phyloP scores from a whole-genome alignment of 2,797 vertebrate species.

The Alcedo quadribrachys region DNA sequence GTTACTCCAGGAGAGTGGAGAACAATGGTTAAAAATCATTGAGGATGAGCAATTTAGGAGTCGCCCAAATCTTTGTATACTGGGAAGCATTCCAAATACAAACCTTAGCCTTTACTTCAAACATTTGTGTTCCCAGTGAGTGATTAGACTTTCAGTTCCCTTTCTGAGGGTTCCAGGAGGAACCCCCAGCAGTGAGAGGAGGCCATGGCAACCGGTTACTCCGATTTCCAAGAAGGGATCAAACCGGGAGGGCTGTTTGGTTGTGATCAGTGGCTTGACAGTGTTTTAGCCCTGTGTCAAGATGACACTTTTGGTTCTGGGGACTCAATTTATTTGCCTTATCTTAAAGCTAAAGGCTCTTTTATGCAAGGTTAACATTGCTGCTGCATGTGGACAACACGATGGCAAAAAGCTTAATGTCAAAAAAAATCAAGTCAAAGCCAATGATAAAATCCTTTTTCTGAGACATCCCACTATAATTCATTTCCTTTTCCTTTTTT shows the following conservation, averaged over 20 bases:
- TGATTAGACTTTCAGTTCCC: neutral
- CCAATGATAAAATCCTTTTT: neutral
- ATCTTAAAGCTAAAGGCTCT: neutral
- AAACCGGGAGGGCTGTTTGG: neutral
- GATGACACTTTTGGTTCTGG: neutral
- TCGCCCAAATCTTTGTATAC: neutral
- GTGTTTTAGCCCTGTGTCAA: neutral
- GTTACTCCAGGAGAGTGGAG: neutral
- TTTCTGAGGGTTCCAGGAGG: neutral
- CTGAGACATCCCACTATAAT: neutral
- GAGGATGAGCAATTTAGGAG: neutral
- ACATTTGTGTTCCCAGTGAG: neutral
- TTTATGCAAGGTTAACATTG: neutral
- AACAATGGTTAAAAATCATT: neutral
- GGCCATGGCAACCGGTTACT: neutral
- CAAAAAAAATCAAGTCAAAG: neutral
- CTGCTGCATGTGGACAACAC: neutral
- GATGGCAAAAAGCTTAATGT: neutral
- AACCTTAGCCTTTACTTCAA: neutral
- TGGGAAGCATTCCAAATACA: neutral
- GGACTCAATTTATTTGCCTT: neutral
- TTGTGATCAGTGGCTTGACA: neutral
- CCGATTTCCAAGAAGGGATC: neutral
- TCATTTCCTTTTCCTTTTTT: neutral
- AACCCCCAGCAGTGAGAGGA: accelerated